Evolutionary conservation across 2,888 invertebrate genomes (phyloP), one percentile per base, ranked within the genome.

Genomic region (Leptopilina syphax): DNA sequence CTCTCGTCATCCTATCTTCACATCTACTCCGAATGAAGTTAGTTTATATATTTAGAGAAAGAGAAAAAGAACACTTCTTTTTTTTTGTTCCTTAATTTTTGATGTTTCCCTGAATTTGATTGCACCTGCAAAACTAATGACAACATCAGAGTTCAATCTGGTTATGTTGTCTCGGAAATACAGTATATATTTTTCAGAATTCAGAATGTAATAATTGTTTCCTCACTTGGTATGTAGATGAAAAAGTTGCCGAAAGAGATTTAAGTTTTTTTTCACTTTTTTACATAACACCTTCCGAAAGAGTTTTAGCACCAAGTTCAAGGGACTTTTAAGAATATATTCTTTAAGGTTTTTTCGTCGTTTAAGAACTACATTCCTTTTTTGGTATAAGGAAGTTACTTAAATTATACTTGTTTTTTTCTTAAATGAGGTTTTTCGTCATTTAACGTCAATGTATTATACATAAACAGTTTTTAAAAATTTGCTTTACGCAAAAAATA

Each of bases 41-140:
- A 13, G 18, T 77, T n/a, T 77, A 70, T 54, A 68, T 50, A 50
- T 50, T 65, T 24, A 77, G 18, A 50, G 24, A 76, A 18, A 47
- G 8, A 18, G 18, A 57, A 73, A 18, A 65, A 41, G 41, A 65
- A 77, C 44, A 27, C 44, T 70, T 54, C 54, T 13, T 34, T 18
- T 18, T 18, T 18, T 18, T 18, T 18, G 57, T 73, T 57, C n/a
- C 13, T 8, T 57, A 13, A 4, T 34, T 73, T 73, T 57, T 57
- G n/a, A 73, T n/a, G 73, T 57, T 73, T 73, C 57, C 57, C 73
- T 73, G 73, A 73, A 73, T 73, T 34, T 73, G 34, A 13, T 27
- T 73, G 50, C 73, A 73, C 73, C 73, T 73, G 73, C 73, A 73
- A 18, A 73, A 34, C n/a, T 73, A 73, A 73, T 73, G 57, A 57